Evolutionary conservation across 2,888 invertebrate species (phyloP).

Genomic region (Drosophila atripex): DNA sequence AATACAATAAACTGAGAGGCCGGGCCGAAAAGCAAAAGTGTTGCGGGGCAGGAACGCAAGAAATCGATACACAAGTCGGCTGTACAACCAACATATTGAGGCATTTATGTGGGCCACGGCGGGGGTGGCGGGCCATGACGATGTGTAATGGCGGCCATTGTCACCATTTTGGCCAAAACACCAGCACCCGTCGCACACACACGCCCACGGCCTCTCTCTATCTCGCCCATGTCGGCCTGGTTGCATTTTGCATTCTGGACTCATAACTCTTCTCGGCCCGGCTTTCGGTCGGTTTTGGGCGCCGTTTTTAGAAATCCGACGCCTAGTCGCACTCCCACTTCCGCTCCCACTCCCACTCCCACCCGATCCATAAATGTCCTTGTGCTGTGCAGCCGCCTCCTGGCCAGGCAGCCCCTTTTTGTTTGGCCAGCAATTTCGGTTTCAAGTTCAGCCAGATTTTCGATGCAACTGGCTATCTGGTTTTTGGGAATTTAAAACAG

Average conservation of each 20-base stretch:
- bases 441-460: conserved; percentile 75
- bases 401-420: conserved; percentile 5
- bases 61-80: conserved; percentile 48
- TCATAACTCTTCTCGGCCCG: conserved; percentile 71
- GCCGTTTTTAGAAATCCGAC: conserved; percentile 60
- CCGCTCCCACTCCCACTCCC: conserved; percentile 13
- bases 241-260: conserved; percentile 57
- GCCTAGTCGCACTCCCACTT: background rate
- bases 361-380: conserved; percentile 23
- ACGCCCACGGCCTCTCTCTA: conserved; percentile 4
- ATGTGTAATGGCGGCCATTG: conserved; percentile 78
- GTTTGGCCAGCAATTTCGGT: conserved; percentile 54
- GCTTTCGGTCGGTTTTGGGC: conserved; percentile 72
- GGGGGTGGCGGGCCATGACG: conserved; percentile 19
- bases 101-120: conserved; percentile 52
- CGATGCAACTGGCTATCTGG: conserved; percentile 19
- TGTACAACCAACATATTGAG: conserved; percentile 38
- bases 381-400: conserved; percentile 26
- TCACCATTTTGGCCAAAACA: conserved; percentile 61
- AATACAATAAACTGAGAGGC: conserved; percentile 4
- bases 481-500: conserved; percentile 2
- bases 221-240: conserved; percentile 23
- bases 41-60: conserved; percentile 21
- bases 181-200: conserved; percentile 15
- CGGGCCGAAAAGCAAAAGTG: conserved; percentile 43